These are phyloP conservation scores for Montipora efflorescens DNA, from an alignment of 64 coral and sea anemone species.

Conservation along the genomic window DNA sequence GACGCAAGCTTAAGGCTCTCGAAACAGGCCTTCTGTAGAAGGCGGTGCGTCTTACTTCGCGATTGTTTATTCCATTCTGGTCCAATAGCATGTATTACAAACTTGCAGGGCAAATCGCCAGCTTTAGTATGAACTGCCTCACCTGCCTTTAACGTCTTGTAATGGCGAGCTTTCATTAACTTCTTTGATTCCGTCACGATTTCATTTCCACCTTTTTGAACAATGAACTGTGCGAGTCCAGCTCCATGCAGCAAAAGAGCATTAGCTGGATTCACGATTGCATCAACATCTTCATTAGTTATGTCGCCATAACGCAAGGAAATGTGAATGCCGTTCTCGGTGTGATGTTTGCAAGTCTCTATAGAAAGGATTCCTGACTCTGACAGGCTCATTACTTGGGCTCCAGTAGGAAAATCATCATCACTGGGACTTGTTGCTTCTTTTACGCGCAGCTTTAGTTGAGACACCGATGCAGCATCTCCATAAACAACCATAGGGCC, in stretches of 20 bases:
- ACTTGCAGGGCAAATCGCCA: no score
- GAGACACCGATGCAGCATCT: conserved; percentile 19
- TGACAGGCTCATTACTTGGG: neutral
- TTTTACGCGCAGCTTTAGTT: neutral
- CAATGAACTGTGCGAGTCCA: neutral
- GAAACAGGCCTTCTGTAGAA: no score
- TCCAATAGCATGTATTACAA: no score
- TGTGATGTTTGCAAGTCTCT: neutral
- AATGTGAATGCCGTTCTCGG: conserved; percentile 37
- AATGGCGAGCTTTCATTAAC: no score
- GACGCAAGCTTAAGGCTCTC: no score
- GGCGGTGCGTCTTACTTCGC: no score
- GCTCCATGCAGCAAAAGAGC: conserved; percentile 10
- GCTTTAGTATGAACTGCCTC: no score
- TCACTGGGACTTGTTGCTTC: neutral
- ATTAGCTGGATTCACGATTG: conserved; percentile 84
- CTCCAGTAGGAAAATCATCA: neutral
- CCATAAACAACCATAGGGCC: conserved; percentile 11
- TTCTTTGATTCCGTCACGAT: no score
- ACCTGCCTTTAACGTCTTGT: no score
- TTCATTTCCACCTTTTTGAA: no score
- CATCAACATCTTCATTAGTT: conserved; percentile 65
- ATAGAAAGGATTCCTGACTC: neutral
- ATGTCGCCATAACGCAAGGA: conserved; percentile 80
- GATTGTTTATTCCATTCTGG: no score